phyloP scores from a whole-genome alignment of 2,113 vertebrate genomes.

The Microtus richardsoni region DNA sequence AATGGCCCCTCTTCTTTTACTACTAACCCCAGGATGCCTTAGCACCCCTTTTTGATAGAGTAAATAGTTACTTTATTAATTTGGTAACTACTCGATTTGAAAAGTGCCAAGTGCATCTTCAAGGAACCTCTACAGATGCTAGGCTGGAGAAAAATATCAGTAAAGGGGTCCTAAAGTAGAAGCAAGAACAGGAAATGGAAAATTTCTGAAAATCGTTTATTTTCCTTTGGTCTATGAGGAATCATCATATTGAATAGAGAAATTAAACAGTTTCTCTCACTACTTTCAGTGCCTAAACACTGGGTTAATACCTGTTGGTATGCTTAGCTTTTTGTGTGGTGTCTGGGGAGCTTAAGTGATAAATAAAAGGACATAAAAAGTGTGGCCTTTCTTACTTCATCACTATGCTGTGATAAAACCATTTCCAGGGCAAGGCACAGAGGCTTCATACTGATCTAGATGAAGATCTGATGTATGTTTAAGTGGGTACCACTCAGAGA shows the following conservation, averaged over 20 bases:
- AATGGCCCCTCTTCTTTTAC: neutral
- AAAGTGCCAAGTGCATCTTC: neutral
- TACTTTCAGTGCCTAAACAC: neutral
- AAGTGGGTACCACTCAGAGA: neutral
- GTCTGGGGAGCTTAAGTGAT: neutral
- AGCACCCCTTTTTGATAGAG: neutral
- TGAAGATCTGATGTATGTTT: neutral
- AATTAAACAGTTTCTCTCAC: neutral
- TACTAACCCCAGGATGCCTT: neutral
- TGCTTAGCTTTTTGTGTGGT: neutral
- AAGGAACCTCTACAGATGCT: neutral
- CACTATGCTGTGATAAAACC: neutral
- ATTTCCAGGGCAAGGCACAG: neutral
- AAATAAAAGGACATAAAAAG: neutral
- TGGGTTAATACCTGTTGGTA: neutral
- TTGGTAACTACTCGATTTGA: neutral
- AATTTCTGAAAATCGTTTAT: neutral
- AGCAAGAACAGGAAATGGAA: neutral
- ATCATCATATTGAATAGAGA: neutral
- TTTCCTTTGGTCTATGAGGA: neutral
- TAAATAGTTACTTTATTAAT: neutral
- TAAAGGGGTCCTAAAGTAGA: neutral
- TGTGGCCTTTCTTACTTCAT: neutral
- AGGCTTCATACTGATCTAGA: neutral
- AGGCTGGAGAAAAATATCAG: neutral